phyloP scores from a whole-genome alignment of 2,113 vertebrate species.

The Peromyscus californicus region DNA sequence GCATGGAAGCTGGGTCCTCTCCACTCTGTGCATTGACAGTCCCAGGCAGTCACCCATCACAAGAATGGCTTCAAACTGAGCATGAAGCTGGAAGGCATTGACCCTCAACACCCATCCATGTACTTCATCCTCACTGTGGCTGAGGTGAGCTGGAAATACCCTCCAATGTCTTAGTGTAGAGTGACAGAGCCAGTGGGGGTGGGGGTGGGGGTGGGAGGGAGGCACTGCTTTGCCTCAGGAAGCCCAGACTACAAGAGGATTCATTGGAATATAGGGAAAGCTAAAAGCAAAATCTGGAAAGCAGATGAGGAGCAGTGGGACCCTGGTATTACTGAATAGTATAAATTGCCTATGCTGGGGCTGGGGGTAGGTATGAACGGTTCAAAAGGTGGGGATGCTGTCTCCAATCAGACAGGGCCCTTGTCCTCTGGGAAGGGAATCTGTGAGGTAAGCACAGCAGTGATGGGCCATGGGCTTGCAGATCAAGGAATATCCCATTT shows the following conservation, averaged over 20 bases:
- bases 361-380: neutral
- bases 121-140: slow-evolving; percentile 98
- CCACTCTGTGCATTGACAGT: slow-evolving; percentile 79
- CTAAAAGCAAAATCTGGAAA: neutral
- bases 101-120: slow-evolving; percentile 98
- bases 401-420: neutral
- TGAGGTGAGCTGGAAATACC: slow-evolving; percentile 90
- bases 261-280: neutral
- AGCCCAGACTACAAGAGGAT: neutral
- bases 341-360: too few species aligned
- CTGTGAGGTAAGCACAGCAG: neutral
- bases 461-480: neutral
- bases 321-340: neutral
- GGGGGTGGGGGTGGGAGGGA: rapidly evolving
- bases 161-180: neutral
- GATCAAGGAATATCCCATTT: neutral
- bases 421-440: neutral
- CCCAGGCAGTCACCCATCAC: slow-evolving; percentile 85
- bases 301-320: neutral
- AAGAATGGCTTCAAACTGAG: slow-evolving; percentile 96
- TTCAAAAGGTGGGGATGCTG: neutral
- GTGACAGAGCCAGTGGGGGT: too few species aligned
- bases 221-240: neutral
- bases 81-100: slow-evolving; percentile 99
- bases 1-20: slow-evolving; percentile 72